Base-by-base conservation (phyloP, 2,113 vertebrate species). In the Rhizomys pruinosus region DNA sequence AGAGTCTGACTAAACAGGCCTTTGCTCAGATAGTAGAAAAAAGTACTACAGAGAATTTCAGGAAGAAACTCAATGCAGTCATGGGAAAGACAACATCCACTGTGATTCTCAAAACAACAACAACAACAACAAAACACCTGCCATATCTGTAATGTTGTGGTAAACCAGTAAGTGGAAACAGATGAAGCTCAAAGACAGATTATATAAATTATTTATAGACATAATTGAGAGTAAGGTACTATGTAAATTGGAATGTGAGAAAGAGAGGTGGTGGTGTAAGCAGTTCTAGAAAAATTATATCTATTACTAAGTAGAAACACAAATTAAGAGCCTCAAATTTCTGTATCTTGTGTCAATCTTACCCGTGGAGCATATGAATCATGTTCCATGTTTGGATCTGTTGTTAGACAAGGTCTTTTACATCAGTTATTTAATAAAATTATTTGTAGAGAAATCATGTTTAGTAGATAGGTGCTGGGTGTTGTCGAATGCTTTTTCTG, bases 251-350 rank as follows among this genome's bases (percentile, higher is more conserved):
- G 12, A 64, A 79, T 3, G 1, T 4, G 9, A 17, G 3, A 39
- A 29, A 39, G 32, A 1, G 10, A 16, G 1, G 39, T 29, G n/a
- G 0, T 29, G n/a, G 0, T 7, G 7, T 72, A 7, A 71, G 10
- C 6, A 59, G 6, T 79, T 23, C 13, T 0, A 4, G 8, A 89
- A 81, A 9, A 34, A 2, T n/a, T 10, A 4, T 9, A 47, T 7
- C 19, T 78, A 11, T 57, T 76, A 81, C 22, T 90, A 47, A 8
- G 5, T 78, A 79, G 19, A 29, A 32, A 78, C 34, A 69, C 12
- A 93, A 80, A 42, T 13, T 59, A 47, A 47, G 0, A 64, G 25
- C 17, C 25, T 47, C 5, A 37, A 84, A 81, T 25, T 85, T 72
- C 4, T 2, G 12, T 55, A 42, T 63, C 4, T 7, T 52, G 1